Evolutionary conservation across 2,113 vertebrate species (phyloP), one percentile per base, ranked within the genome.

Genomic region (Phycodurus eques): DNA sequence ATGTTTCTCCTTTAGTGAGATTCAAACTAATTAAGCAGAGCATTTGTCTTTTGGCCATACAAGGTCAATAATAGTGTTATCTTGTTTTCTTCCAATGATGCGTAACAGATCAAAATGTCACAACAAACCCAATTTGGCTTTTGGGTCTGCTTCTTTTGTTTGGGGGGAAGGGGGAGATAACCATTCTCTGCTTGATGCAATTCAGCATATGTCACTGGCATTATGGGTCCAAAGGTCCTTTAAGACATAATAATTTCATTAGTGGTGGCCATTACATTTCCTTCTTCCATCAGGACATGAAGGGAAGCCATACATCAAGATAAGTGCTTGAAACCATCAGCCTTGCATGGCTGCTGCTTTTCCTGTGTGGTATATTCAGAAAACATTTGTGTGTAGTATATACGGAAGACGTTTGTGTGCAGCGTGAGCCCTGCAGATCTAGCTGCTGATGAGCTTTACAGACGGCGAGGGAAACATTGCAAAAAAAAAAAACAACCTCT

Each of bases 171-270:
- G 51, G 81, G 75, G 71, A 85, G 79, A 81, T 83, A 82, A 75
- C 73, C 67, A 19, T 61, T 81, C 67, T 71, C 46, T 13, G 15
- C 54, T 86, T 83, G 59, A 79, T 84, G 67, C 80, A 73, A 78
- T 88, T 85, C 72, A 74, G 70, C 77, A 74, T 72, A 78, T 81
- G 87, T 85, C 86, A 67, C 76, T 17, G 72, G 79, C 78, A 62
- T 81, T 70, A 65, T 61, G 73, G 79, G 35, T 59, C 53, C 74
- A 72, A 33, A 15, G 72, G 71, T 73, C 86, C 79, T 86, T 83
- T 78, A 75, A 83, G 75, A 77, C 74, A 80, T 72, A 78, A 88
- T 87, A 84, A 89, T 88, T 87, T 88, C 80, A 89, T 90, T 90
- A 88, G 78, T 33, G 46, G 70, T 65, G 79, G 78, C 80, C 74